Percentiles rank a stretch among this genome's conserved stretches.
These are phyloP conservation scores for Boulengeromyrus knoepffleri DNA, from an alignment of 2,113 vertebrate species.

Conservation along the genomic window DNA sequence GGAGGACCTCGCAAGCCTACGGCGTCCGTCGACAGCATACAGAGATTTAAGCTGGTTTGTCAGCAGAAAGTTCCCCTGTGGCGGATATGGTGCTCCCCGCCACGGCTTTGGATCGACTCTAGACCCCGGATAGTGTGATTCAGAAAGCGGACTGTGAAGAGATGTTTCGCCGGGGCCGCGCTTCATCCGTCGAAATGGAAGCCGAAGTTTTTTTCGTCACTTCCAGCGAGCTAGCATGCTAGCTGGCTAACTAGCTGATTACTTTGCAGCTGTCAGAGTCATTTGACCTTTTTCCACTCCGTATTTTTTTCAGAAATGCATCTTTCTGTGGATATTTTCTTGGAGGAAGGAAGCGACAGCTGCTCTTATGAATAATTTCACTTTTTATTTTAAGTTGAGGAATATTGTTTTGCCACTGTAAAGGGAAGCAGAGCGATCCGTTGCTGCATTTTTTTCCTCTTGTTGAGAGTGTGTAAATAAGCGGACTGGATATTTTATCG, in stretches of 20 bases:
- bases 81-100: background rate
- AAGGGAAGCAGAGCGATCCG: slow-evolving; percentile 54
- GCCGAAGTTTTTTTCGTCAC: slow-evolving; percentile 61
- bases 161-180: slow-evolving; percentile 37
- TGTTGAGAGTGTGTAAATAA: background rate
- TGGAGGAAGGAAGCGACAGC: slow-evolving; percentile 37
- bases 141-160: slow-evolving; percentile 27
- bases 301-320: slow-evolving; percentile 29
- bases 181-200: slow-evolving; percentile 54
- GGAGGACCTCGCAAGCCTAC: slow-evolving; percentile 56
- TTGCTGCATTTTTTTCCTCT: slow-evolving; percentile 32
- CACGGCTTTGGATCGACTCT: slow-evolving; percentile 5
- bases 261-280: slow-evolving; percentile 66
- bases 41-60: slow-evolving; percentile 17
- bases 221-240: slow-evolving; percentile 34
- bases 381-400: slow-evolving; percentile 34
- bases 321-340: slow-evolving; percentile 39
- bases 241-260: slow-evolving; percentile 27
- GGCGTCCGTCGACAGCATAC: slow-evolving; percentile 38
- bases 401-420: slow-evolving; percentile 33
- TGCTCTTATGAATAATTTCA: slow-evolving; percentile 27
- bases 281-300: slow-evolving; percentile 32
- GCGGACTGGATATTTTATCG: slow-evolving; percentile 1
- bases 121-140: slow-evolving; percentile 31
- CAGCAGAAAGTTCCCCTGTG: background rate